Conservation (phyloP, 37 sponge, comb jelly and placozoan species). For the Hexactinellida sp. region DNA sequence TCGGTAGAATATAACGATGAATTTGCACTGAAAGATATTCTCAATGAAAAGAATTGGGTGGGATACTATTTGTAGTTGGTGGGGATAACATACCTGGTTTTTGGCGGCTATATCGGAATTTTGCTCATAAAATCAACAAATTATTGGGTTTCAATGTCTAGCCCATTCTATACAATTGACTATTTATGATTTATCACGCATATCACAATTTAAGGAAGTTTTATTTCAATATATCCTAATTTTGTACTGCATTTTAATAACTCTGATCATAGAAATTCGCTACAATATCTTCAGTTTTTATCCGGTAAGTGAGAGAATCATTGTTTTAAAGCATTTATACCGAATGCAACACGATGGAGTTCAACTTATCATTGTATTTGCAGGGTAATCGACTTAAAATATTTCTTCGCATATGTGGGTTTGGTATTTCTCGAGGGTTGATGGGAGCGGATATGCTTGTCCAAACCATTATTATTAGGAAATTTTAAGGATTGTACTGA, state of each 20-base stretch:
- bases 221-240: too few species aligned
- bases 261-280: neutral
- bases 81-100: neutral
- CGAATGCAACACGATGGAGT: neutral
- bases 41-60: neutral
- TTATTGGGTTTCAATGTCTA: neutral
- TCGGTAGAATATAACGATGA: neutral
- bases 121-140: neutral
- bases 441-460: neutral
- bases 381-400: neutral
- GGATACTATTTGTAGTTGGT: neutral
- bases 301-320: neutral
- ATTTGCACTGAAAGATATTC: neutral
- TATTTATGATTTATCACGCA: neutral
- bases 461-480: neutral
- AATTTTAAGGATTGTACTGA: neutral
- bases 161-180: neutral
- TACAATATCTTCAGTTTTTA: neutral
- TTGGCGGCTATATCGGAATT: neutral
- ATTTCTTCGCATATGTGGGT: neutral
- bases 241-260: neutral
- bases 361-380: neutral
- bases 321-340: neutral
- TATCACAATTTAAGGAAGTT: neutral
- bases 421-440: neutral